Conservation (phyloP, 2,113 vertebrate genomes). For the Sarotherodon lohbergeri region DNA sequence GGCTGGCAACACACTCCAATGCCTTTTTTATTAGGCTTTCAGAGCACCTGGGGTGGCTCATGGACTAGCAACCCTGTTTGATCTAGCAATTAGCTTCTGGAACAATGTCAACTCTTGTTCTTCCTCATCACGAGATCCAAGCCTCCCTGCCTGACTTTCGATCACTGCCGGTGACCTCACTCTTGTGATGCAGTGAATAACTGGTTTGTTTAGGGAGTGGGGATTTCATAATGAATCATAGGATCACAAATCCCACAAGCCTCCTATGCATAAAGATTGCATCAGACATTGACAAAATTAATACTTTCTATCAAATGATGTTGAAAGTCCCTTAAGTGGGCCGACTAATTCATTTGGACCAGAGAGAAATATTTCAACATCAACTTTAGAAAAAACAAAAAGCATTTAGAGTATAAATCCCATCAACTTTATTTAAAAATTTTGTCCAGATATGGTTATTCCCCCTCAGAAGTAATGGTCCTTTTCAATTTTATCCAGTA, state of each 20-base stretch:
- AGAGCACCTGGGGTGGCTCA: constrained; percentile 12
- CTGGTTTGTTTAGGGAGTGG: not conserved
- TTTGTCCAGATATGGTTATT: not conserved
- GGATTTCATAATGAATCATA: not conserved
- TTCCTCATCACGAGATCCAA: constrained; percentile 21
- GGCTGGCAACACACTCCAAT: constrained; percentile 22
- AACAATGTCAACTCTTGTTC: constrained; percentile 55
- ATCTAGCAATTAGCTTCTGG: constrained; percentile 33
- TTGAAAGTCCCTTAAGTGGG: not conserved
- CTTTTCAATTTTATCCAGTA: not conserved
- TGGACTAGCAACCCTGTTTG: constrained; percentile 20
- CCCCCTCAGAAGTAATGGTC: not conserved
- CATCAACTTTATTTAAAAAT: not conserved
- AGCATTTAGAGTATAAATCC: not conserved
- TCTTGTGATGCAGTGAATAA: not conserved
- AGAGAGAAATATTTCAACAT: not conserved
- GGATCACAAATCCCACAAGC: not conserved
- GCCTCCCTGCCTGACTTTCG: constrained; percentile 6
- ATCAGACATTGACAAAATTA: not conserved
- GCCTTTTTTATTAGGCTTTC: constrained; percentile 21
- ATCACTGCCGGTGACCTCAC: constrained; percentile 4
- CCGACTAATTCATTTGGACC: not conserved
- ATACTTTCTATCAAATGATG: not conserved
- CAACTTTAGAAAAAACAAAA: not conserved
- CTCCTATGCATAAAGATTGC: not conserved